These are phyloP conservation scores for Tetragonisca angustula DNA, from an alignment of 2,888 invertebrate species.

Conservation along the genomic window DNA sequence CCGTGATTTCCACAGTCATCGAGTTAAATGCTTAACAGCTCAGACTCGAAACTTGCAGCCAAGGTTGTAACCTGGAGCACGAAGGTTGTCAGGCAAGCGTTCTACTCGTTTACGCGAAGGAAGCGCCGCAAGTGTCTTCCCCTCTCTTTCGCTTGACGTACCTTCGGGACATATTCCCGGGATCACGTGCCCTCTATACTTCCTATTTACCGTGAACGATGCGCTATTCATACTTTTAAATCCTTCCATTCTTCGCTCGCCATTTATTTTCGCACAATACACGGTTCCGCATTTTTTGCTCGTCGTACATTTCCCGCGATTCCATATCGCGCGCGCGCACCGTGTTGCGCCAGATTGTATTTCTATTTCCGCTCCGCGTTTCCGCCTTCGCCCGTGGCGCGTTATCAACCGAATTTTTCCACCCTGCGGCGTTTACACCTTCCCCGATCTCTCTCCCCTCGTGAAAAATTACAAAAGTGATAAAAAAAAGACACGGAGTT, in stretches of 20 bases:
- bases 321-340: background rate
- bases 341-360: background rate
- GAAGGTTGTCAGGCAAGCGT: background rate
- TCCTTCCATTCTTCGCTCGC: conserved; percentile 15
- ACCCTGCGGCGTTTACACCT: background rate
- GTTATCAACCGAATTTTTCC: background rate
- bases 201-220: background rate
- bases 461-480: background rate
- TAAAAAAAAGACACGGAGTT: background rate
- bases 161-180: background rate
- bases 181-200: background rate
- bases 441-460: background rate
- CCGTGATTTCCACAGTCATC: no score
- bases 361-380: conserved; percentile 14
- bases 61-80: background rate
- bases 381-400: background rate
- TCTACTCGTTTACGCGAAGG: background rate
- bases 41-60: background rate
- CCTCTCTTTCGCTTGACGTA: background rate
- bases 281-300: background rate
- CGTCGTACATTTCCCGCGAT: conserved; percentile 6
- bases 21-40: background rate
- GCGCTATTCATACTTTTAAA: conserved; percentile 8
- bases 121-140: background rate
- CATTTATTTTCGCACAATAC: conserved; percentile 12